Evolutionary conservation across 2,113 vertebrate species (phyloP).

Genomic region (Elachura formosa): DNA sequence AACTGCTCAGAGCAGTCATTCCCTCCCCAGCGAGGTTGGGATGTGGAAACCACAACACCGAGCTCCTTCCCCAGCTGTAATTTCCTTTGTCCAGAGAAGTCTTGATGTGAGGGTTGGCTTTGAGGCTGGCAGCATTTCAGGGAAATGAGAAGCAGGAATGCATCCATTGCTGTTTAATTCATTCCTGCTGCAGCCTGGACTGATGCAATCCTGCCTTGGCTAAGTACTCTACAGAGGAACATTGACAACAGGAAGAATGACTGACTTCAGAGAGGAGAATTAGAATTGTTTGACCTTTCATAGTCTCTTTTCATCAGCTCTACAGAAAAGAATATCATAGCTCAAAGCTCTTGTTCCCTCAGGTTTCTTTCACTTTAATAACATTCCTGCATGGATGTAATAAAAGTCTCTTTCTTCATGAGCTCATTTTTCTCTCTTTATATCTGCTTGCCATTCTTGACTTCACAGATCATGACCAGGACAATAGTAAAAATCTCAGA

Average conservation of each 20-base stretch:
- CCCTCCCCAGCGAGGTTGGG: not conserved
- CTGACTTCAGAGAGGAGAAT: conserved; percentile 7
- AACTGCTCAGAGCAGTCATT: not conserved
- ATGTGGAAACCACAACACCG: not conserved
- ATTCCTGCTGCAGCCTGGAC: not conserved
- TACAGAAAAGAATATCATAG: conserved; percentile 14
- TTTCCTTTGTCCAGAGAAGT: not conserved
- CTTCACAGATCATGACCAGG: not conserved
- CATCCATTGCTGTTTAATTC: not conserved
- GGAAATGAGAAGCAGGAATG: not conserved
- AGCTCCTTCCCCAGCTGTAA: not conserved
- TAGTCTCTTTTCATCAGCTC: conserved; percentile 40
- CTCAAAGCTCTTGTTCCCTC: conserved; percentile 13
- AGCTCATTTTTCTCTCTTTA: not conserved
- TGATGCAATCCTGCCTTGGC: not conserved
- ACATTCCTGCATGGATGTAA: conserved; percentile 15
- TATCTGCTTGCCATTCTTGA: conserved; percentile 3
- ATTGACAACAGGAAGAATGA: not conserved
- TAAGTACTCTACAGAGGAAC: not conserved
- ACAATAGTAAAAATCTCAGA: not conserved
- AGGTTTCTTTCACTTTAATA: conserved; percentile 48
- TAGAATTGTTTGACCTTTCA: conserved; percentile 40
- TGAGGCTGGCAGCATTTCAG: not conserved
- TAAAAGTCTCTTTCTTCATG: not conserved
- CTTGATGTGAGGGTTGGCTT: not conserved